These are phyloP conservation scores for Pachliopta kotzebuea DNA, from an alignment of 2,888 invertebrate genomes.

Conservation along the genomic window DNA sequence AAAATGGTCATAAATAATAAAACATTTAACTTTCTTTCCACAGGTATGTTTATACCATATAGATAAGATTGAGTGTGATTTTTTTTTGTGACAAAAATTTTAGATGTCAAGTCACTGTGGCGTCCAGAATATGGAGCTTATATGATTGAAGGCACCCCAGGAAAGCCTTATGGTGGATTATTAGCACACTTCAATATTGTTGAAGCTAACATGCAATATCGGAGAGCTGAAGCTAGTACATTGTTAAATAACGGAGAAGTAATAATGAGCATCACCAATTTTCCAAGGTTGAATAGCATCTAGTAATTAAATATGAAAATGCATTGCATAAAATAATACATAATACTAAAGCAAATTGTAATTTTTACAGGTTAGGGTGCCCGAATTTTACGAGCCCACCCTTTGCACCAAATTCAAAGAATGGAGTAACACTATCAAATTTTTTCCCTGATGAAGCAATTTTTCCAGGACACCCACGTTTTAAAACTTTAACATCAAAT, in stretches of 20 bases:
- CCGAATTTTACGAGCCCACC: conserved; percentile 93
- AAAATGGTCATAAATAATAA: neutral
- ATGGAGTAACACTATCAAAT: conserved; percentile 87
- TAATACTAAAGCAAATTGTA: conserved; percentile 23
- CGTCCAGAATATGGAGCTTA: conserved; percentile 99
- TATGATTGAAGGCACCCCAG: conserved; percentile 99
- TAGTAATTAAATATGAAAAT: neutral
- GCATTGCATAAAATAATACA: neutral
- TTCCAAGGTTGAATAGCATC: conserved; percentile 86
- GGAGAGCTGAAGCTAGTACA: conserved; percentile 91
- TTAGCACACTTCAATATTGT: conserved; percentile 98
- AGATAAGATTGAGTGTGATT: neutral
- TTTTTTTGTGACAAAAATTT: conserved; percentile 30
- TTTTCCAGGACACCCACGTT: conserved; percentile 96
- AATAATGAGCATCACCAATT: conserved; percentile 94
- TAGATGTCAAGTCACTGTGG: conserved; percentile 94
- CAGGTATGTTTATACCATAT: neutral
- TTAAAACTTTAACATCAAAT: conserved; percentile 95
- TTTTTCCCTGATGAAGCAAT: conserved; percentile 98
- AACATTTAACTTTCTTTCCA: neutral
- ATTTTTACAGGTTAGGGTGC: conserved; percentile 87
- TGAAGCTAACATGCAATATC: conserved; percentile 97
- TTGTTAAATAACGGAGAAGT: conserved; percentile 89
- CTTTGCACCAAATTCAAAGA: conserved; percentile 82
- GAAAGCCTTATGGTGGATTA: conserved; percentile 95